Base-by-base conservation (phyloP, 2,888 invertebrate species). In the Arenicola marina region DNA sequence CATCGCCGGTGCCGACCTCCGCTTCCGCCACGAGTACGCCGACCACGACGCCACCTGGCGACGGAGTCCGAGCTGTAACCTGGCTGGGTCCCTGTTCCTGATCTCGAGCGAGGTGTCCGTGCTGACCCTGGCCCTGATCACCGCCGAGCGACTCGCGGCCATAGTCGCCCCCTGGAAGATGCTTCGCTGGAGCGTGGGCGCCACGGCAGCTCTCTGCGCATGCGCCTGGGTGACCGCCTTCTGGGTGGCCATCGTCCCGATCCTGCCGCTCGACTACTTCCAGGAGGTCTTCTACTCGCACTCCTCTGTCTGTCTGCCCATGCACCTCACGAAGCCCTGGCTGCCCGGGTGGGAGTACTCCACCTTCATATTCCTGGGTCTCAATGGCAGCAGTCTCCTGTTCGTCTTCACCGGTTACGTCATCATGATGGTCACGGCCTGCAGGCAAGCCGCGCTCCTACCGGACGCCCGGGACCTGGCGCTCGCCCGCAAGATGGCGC, bases 401-500 rank as follows among this genome's bases (percentile, higher is more conserved):
- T 15, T 38, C n/a, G 43, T 38, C 11, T 11, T 38, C 11, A 15
- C n/a, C 43, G 43, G 43, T n/a, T 38, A 38, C 43, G 11, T 38
- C 11, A n/a, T 38, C 11, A 38, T n/a, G 43, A 38, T 38, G 43
- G 11, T 15, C n/a, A 11, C n/a, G 43, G 43, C n/a, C 11, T 11
- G 43, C 43, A 38, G 43, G 43, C 43, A n/a, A 38, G 43, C 43
- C n/a, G 43, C n/a, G 43, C 43, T n/a, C n/a, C 11, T 15, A 38
- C 43, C n/a, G 11, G 11, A 38, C 43, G n/a, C 11, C 43, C 43
- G 43, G 11, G 43, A 57, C 2, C 18, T 57, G 66, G 88, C 89
- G 71, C 88, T 90, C 75, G 89, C 89, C 0, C 80, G 89, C 24
- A 81, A 88, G 67, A 89, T 90, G 78, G 89, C 89, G 75, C 86